A percentile compares a stretch with the other conserved stretches of the same genome.
phyloP scores from a whole-genome alignment of 2,888 invertebrate species.

The Orthosia cruda region DNA sequence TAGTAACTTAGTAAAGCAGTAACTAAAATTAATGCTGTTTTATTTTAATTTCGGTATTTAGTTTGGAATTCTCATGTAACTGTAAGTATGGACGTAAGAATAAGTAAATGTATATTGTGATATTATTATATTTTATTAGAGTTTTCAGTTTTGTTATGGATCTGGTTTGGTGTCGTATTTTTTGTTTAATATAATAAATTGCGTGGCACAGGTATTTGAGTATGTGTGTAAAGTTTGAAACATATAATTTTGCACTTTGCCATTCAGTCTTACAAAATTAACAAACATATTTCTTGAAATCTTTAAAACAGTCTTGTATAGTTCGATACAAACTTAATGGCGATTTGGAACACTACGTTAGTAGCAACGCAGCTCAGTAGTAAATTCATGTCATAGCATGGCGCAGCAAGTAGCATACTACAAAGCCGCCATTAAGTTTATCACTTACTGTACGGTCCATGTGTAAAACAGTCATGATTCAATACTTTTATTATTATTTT shows the following conservation, averaged over 20 bases:
- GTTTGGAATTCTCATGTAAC: slow-evolving; percentile 26
- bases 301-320: not conserved
- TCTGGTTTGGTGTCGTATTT: too few relatives aligned
- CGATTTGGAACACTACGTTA: too few relatives aligned
- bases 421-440: too few relatives aligned
- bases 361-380: too few relatives aligned
- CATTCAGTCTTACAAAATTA: not conserved
- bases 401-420: too few relatives aligned
- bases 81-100: slow-evolving; percentile 21
- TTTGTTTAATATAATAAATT: too few relatives aligned
- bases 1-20: not conserved
- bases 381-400: too few relatives aligned
- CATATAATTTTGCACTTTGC: slow-evolving; percentile 4
- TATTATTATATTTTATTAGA: slow-evolving; percentile 2
- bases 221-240: not conserved
- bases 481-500: slow-evolving; percentile 40
- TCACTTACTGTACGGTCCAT: not conserved
- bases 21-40: slow-evolving; percentile 26
- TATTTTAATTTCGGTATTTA: slow-evolving; percentile 40
- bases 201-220: slow-evolving; percentile 6
- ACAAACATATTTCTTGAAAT: not conserved
- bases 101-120: slow-evolving; percentile 11
- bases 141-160: not conserved
- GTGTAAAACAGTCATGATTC: not conserved
- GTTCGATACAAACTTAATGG: too few relatives aligned